Evolutionary conservation across 2,797 vertebrate species (phyloP), one percentile per base, ranked within the genome.

Genomic region (Falco biarmicus): DNA sequence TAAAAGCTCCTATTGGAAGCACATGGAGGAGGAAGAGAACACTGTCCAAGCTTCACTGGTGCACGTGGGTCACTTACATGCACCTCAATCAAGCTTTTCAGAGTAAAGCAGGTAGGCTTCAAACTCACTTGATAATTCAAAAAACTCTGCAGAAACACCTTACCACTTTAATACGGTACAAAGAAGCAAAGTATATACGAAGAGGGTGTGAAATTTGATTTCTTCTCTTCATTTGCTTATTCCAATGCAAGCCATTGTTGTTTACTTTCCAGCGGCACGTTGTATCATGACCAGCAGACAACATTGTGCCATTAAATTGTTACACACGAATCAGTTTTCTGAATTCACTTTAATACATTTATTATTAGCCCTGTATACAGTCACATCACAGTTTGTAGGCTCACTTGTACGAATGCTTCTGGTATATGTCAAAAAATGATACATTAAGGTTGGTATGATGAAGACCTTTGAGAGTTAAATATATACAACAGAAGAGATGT

Each of bases 341-440:
- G 17, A 70, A 50, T 83, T 94, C 56, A 47, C 41, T 37, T 32
- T 26, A 18, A 28, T 41, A 22, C 21, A 26, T 74, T 91, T 71
- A 73, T 31, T 18, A 83, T n/a, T 59, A 65, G 29, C 34, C 56
- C 54, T 51, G 21, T 82, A n/a, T 48, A 69, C 50, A 47, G 69
- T 75, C 48, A 64, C 19, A 65, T 66, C 70, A 76, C 64, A 84
- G 15, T 51, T 24, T 78, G 81, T 83, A 78, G 64, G 73, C 25
- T 83, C 19, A 25, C n/a, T 89, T 69, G 47, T 79, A 78, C 16
- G 76, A 92, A 95, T 90, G 64, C 81, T 96, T 53, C 68, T 91
- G 74, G 43, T 54, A 81, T 15, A 3, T 14, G 12, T 84, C 17
- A 74, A 43, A 88, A 91, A 88, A 34, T 10, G 90, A 43, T 39